Conservation (phyloP, 2,797 vertebrate genomes). For the Acrossocheilus wenchowensis region DNA sequence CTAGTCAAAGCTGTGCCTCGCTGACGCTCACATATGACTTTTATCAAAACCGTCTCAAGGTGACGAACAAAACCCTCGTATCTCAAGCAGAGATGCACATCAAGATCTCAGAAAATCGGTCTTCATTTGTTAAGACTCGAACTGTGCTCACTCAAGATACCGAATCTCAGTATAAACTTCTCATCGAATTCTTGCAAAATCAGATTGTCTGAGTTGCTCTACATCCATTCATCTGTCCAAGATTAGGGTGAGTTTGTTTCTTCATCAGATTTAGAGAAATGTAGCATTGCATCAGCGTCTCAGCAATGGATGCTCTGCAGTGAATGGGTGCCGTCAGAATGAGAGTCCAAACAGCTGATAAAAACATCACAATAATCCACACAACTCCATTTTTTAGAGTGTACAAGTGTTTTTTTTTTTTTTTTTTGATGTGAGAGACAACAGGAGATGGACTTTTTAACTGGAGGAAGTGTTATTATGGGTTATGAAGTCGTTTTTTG, state of each 20-base stretch:
- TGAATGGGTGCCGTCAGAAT: neutral
- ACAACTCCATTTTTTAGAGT: no score
- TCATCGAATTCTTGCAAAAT: neutral
- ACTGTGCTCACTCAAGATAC: slow-evolving; percentile 29
- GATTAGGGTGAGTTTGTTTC: neutral
- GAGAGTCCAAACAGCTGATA: neutral
- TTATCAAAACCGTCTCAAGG: slow-evolving; percentile 77
- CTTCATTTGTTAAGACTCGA: slow-evolving; percentile 34
- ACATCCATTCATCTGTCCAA: neutral
- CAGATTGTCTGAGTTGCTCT: neutral
- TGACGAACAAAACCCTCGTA: slow-evolving; percentile 60
- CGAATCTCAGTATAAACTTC: neutral
- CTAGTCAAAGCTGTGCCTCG: slow-evolving; percentile 78
- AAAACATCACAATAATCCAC: neutral
- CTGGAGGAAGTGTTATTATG: no score
- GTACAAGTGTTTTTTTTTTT: neutral
- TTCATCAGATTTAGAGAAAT: neutral
- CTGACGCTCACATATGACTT: slow-evolving; percentile 73
- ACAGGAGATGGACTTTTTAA: no score
- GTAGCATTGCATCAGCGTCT: neutral
- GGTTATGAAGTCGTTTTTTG: no score
- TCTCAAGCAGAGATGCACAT: slow-evolving; percentile 57
- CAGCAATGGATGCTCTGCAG: neutral
- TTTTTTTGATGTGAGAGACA: no score
- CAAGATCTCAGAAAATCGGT: slow-evolving; percentile 39